A percentile compares a stretch with the other conserved stretches of the same genome.
These are phyloP conservation scores for Bradysia coprophila DNA, from an alignment of 1,140 invertebrate species.

Conservation along the genomic window DNA sequence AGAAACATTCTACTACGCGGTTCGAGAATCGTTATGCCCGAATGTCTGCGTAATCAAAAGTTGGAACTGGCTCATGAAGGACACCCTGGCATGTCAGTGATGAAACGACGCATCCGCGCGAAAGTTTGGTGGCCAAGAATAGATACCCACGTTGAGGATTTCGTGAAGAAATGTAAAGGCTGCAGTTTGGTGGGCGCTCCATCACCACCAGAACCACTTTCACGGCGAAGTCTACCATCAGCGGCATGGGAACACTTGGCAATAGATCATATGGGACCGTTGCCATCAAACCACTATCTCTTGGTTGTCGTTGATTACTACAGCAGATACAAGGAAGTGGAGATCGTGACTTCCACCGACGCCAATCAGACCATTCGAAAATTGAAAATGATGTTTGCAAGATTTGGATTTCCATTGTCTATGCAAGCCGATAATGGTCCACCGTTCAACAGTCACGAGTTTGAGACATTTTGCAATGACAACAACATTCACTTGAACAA, in stretches of 20 bases:
- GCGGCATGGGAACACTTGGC: conserved; percentile 11
- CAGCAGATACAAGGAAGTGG: conserved; percentile 6
- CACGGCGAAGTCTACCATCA: conserved; percentile 9
- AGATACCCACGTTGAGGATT: conserved; percentile 13
- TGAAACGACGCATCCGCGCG: conserved; percentile 13
- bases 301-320: conserved; percentile 11
- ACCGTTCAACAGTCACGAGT: conserved; percentile 10
- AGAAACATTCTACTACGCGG: conserved; percentile 6
- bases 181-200: conserved; percentile 10
- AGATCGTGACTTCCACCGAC: conserved; percentile 10
- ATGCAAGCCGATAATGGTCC: conserved; percentile 11
- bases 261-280: conserved; percentile 12
- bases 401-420: neutral
- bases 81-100: conserved; percentile 14
- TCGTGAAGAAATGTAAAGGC: conserved; percentile 9
- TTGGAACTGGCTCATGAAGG: conserved; percentile 16
- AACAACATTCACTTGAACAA: conserved; percentile 10
- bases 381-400: conserved; percentile 1
- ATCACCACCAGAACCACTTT: conserved; percentile 11
- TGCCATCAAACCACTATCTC: conserved; percentile 10
- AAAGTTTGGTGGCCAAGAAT: conserved; percentile 23
- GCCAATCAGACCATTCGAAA: conserved; percentile 5
- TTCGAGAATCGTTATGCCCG: conserved; percentile 8
- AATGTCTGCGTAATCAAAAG: conserved; percentile 5
- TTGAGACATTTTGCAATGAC: conserved; percentile 9